phyloP scores from a whole-genome alignment of 1,140 invertebrate genomes.

The Halesus radiatus region DNA sequence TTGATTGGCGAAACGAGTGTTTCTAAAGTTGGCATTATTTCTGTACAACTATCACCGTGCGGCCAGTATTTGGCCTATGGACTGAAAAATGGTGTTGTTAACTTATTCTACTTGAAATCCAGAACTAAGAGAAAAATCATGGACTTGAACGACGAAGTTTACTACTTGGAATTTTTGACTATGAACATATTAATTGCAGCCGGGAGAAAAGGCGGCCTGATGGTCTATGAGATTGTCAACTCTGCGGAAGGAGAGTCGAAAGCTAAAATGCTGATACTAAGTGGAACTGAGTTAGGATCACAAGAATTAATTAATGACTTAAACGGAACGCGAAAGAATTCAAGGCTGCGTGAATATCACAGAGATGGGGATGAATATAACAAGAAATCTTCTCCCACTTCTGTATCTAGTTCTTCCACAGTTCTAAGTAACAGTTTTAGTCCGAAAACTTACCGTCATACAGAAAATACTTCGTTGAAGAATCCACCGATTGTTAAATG shows the following conservation, averaged over 20 bases:
- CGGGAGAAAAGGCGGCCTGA: conserved; percentile 39
- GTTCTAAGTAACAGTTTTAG: neutral
- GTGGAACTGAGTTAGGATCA: conserved; percentile 42
- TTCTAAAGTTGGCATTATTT: conserved; percentile 23
- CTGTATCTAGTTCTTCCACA: conserved; percentile 31
- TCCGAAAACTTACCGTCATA: neutral
- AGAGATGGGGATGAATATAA: neutral
- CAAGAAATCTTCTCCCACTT: conserved; percentile 34
- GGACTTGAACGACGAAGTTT: conserved; percentile 45
- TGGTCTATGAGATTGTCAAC: conserved; percentile 45
- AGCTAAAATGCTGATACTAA: conserved; percentile 45
- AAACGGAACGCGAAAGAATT: neutral
- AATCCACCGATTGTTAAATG: conserved; percentile 47
- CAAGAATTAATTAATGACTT: conserved; percentile 49
- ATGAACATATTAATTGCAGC: conserved; percentile 30
- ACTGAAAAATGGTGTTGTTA: conserved; percentile 45
- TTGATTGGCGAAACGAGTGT: conserved; percentile 37
- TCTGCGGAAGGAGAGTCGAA: conserved; percentile 6
- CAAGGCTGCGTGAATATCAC: neutral
- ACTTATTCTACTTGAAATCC: conserved; percentile 34
- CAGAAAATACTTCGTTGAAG: neutral
- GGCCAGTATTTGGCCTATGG: conserved; percentile 45
- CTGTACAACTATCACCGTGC: conserved; percentile 41
- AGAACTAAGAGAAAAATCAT: conserved; percentile 29
- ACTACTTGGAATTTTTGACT: conserved; percentile 50